Conservation (phyloP, 1,140 invertebrate genomes). For the Drosophila mayri region DNA sequence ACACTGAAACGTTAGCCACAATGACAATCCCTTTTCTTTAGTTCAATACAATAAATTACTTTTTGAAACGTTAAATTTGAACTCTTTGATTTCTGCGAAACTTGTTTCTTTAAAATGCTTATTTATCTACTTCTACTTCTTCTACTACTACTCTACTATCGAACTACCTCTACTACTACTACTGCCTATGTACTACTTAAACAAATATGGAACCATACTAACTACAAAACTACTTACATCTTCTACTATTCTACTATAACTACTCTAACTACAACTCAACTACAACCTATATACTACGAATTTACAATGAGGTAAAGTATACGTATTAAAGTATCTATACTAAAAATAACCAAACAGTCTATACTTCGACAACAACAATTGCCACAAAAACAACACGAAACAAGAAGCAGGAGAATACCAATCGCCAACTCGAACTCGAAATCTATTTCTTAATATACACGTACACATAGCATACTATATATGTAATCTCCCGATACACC, state of each 20-base stretch:
- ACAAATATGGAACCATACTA: slow-evolving; percentile 79
- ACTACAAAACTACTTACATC: slow-evolving; percentile 83
- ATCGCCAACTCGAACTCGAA: slow-evolving; percentile 3
- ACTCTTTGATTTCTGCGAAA: slow-evolving; percentile 59
- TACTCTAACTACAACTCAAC: slow-evolving; percentile 72
- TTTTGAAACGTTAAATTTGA: slow-evolving; percentile 35
- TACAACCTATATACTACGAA: slow-evolving; percentile 83
- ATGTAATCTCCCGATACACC: slow-evolving; percentile 21
- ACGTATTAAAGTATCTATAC: slow-evolving; percentile 62
- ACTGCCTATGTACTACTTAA: slow-evolving; percentile 59
- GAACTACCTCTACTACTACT: slow-evolving; percentile 66
- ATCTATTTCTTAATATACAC: slow-evolving; percentile 10
- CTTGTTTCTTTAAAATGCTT: slow-evolving; percentile 69
- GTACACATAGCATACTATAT: neutral
- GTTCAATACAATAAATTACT: slow-evolving; percentile 33
- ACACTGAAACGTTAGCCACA: slow-evolving; percentile 19
- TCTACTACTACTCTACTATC: slow-evolving; percentile 69
- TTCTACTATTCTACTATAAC: slow-evolving; percentile 83
- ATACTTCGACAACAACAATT: slow-evolving; percentile 5
- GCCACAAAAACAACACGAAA: slow-evolving; percentile 3
- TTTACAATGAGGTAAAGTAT: slow-evolving; percentile 85
- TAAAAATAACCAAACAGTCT: slow-evolving; percentile 43
- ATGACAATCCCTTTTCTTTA: slow-evolving; percentile 13
- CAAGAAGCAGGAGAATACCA: slow-evolving; percentile 6
- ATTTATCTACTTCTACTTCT: slow-evolving; percentile 76